Conservation (phyloP, 1,140 invertebrate genomes). For the Saxidomus purpurata region DNA sequence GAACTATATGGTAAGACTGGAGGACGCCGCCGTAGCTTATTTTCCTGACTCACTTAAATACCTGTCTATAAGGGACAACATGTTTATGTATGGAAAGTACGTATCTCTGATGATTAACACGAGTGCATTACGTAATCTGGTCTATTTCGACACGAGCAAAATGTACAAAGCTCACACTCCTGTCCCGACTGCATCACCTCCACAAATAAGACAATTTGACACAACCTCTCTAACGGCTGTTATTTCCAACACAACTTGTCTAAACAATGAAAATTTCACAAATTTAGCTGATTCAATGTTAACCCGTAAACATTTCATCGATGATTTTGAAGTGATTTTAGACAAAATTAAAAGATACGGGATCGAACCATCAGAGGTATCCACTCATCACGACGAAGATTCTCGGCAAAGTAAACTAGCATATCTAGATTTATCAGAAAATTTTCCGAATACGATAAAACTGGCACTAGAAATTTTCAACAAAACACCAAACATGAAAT, state of each 20-base stretch:
- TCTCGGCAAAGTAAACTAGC: background rate
- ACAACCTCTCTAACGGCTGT: background rate
- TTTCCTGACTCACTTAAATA: background rate
- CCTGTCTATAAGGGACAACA: conserved; percentile 21
- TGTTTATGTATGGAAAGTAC: conserved; percentile 18
- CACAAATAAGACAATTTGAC: background rate
- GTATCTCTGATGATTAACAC: background rate
- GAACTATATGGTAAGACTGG: background rate
- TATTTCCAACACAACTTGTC: background rate
- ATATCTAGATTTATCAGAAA: conserved; percentile 33
- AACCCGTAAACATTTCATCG: background rate
- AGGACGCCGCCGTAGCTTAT: background rate
- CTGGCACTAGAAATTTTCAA: conserved; percentile 15
- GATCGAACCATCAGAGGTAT: background rate
- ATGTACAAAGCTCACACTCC: conserved; percentile 30
- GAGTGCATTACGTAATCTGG: background rate
- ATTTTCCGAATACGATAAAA: background rate
- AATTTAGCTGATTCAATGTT: background rate
- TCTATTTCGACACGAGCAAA: conserved; percentile 2
- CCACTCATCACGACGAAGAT: background rate
- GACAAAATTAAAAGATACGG: background rate
- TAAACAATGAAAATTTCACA: background rate
- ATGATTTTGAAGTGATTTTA: background rate
- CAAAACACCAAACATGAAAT: background rate
- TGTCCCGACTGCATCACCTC: background rate